phyloP scores from a whole-genome alignment of 2,888 invertebrate species.

The Aphelenchoides bicaudatus region DNA sequence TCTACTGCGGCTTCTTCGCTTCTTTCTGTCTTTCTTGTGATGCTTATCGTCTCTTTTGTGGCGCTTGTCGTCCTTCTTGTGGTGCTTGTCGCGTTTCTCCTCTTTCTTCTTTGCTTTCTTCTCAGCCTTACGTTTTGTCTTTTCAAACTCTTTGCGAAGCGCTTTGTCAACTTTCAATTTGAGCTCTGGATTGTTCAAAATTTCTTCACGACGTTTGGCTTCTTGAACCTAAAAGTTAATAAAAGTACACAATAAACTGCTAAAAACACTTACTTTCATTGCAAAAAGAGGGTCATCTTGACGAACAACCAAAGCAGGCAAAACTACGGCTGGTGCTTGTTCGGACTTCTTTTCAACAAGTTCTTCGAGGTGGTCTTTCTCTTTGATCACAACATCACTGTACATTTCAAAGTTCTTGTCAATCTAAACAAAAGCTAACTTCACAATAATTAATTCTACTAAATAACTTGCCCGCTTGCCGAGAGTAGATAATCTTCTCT shows the following conservation, averaged over 20 bases:
- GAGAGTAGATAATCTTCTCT: constrained; percentile 55
- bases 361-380: constrained; percentile 38
- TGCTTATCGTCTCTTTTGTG: too few species aligned
- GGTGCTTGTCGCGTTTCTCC: too few species aligned
- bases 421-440: constrained; percentile 31
- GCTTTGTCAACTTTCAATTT: constrained; percentile 45
- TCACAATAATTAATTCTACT: constrained; percentile 3
- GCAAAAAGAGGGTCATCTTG: constrained; percentile 55
- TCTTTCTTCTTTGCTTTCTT: constrained; percentile 16
- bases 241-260: too few species aligned
- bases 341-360: constrained; percentile 20
- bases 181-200: constrained; percentile 51
- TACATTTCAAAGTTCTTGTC: constrained; percentile 57
- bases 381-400: constrained; percentile 48
- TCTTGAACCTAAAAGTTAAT: constrained; percentile 39
- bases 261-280: constrained; percentile 39
- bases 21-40: constrained; percentile 22
- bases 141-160: constrained; percentile 37
- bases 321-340: constrained; percentile 3
- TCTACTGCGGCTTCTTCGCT: constrained; percentile 18
- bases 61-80: too few species aligned
- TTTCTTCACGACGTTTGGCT: constrained; percentile 42
- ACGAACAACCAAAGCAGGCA: constrained; percentile 43
- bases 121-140: constrained; percentile 22
- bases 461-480: constrained; percentile 45